Evolutionary conservation across 2,797 vertebrate species (phyloP).

Genomic region (Mus caroli): DNA sequence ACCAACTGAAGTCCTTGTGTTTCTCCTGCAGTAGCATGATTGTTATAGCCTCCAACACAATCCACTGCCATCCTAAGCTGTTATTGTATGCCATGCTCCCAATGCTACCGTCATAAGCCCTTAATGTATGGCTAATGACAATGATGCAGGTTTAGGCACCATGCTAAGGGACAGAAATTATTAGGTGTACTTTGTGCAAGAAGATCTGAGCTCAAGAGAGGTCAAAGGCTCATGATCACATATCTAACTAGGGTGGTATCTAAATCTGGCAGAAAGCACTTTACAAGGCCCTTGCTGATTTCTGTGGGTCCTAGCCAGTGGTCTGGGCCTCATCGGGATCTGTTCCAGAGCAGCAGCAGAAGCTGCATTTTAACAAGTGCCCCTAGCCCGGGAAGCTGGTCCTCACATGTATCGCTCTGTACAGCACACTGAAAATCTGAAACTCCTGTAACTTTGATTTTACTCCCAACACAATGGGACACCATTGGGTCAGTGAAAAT

Average conservation of each 20-base stretch:
- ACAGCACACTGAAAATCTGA: neutral
- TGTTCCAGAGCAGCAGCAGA: neutral
- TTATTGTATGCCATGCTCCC: neutral
- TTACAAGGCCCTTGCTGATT: neutral
- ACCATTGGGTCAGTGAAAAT: neutral
- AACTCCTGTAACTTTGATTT: neutral
- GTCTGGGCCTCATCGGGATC: neutral
- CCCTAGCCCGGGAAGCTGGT: neutral
- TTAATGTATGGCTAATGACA: neutral
- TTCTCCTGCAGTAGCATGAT: neutral
- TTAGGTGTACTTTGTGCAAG: neutral
- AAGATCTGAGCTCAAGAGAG: neutral
- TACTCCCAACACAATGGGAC: fast-evolving
- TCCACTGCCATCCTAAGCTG: neutral
- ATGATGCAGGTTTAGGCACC: neutral
- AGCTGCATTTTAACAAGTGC: neutral
- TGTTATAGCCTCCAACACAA: neutral
- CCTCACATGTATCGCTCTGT: too few species aligned
- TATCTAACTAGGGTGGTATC: neutral
- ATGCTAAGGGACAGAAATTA: neutral
- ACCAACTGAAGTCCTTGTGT: neutral
- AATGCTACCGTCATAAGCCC: neutral
- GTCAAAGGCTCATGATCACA: neutral
- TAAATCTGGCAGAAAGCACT: neutral
- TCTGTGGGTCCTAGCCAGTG: neutral